These are phyloP conservation scores for Rhinogobius similis DNA, from an alignment of 2,113 vertebrate species.

Conservation along the genomic window DNA sequence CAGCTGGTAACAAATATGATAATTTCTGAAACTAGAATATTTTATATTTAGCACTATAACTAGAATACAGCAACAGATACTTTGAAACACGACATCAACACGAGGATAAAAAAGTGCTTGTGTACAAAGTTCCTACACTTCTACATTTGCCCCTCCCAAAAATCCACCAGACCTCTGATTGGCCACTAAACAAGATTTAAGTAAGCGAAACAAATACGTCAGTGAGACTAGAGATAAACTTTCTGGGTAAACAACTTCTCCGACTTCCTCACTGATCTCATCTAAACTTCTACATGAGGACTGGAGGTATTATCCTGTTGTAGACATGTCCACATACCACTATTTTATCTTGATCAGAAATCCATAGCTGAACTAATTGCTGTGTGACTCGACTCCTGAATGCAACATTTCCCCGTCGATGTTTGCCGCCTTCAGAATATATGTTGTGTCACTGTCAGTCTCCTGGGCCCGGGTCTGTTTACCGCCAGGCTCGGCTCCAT, in stretches of 20 bases:
- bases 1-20: too few species aligned
- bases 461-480: constrained; percentile 58
- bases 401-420: constrained; percentile 28
- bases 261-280: background rate
- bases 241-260: too few species aligned
- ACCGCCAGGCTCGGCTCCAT: constrained; percentile 44
- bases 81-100: too few species aligned
- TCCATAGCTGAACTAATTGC: constrained; percentile 11
- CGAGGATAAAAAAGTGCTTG: too few species aligned
- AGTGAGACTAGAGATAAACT: too few species aligned
- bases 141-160: background rate
- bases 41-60: too few species aligned
- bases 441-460: constrained; percentile 52
- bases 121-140: too few species aligned
- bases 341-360: background rate
- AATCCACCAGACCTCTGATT: background rate
- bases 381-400: constrained; percentile 42
- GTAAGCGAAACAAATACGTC: background rate
- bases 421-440: constrained; percentile 36
- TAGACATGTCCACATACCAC: constrained; percentile 4
- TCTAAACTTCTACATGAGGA: background rate
- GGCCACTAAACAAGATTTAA: background rate
- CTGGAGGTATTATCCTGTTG: background rate
- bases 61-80: too few species aligned
- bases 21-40: too few species aligned